Conservation (phyloP, 2,888 invertebrate genomes). For the Laspeyria flexula region DNA sequence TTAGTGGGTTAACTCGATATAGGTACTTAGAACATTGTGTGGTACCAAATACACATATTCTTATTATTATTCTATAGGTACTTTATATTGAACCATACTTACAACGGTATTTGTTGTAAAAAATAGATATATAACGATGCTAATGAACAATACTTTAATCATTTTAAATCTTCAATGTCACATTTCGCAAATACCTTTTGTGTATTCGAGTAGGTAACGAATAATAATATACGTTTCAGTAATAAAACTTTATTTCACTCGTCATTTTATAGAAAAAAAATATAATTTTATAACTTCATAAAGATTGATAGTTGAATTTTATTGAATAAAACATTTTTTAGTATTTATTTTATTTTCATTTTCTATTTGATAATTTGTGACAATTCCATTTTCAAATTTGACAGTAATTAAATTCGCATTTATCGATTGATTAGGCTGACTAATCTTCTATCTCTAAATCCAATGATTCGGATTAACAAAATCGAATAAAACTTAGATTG, state of each 20-base stretch:
- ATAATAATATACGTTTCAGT: not conserved
- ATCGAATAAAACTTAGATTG: constrained; percentile 2
- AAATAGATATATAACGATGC: constrained; percentile 13
- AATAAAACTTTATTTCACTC: constrained; percentile 24
- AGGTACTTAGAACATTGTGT: too few species aligned
- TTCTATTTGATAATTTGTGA: too few species aligned
- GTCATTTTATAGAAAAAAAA: too few species aligned
- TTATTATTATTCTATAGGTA: too few species aligned
- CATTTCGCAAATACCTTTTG: constrained; percentile 4
- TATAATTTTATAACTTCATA: constrained; percentile 2
- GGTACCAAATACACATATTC: too few species aligned
- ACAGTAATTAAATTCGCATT: too few species aligned
- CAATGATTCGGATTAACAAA: constrained; percentile 6
- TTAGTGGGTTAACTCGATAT: too few species aligned
- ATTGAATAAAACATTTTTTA: too few species aligned
- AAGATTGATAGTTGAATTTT: not conserved
- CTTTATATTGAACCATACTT: too few species aligned
- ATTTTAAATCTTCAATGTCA: constrained; percentile 15
- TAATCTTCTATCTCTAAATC: too few species aligned
- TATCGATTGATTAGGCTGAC: not conserved
- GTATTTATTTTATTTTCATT: too few species aligned
- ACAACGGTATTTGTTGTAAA: constrained; percentile 25
- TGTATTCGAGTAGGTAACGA: not conserved
- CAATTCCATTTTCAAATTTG: too few species aligned
- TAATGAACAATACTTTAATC: constrained; percentile 11